Percentiles rank a stretch among this genome's conserved stretches.
These are phyloP conservation scores for Sinelater perroti DNA, from an alignment of 2,888 invertebrate genomes.

Conservation along the genomic window DNA sequence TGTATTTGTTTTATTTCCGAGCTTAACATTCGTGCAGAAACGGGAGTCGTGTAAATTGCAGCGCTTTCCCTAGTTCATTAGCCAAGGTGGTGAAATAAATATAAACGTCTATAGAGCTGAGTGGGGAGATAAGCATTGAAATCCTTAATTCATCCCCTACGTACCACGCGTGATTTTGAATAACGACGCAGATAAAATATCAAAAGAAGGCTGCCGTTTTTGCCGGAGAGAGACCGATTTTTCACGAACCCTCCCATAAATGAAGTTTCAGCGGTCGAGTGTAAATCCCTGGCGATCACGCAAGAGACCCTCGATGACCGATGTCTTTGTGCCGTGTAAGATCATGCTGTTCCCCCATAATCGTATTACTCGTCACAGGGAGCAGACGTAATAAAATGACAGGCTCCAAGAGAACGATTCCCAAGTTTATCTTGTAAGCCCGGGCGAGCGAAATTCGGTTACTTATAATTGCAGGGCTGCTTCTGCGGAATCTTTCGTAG, in stretches of 20 bases:
- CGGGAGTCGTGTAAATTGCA: no score
- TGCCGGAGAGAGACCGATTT: conserved; percentile 23
- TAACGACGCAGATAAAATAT: conserved; percentile 21
- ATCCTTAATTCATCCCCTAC: conserved; percentile 7
- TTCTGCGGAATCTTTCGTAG: conserved; percentile 1
- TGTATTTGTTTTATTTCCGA: no score
- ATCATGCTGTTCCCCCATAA: conserved; percentile 30
- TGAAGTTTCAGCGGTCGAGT: conserved; percentile 30
- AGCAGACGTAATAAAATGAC: conserved; percentile 35
- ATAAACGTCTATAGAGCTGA: no score
- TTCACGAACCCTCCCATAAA: conserved; percentile 31
- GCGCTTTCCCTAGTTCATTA: no score
- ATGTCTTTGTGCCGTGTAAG: conserved; percentile 33
- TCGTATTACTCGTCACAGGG: conserved; percentile 31
- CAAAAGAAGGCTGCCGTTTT: conserved; percentile 16
- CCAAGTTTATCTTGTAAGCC: conserved; percentile 19
- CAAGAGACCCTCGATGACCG: conserved; percentile 34
- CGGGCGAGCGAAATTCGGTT: conserved; percentile 15
- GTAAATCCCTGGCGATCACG: conserved; percentile 31
- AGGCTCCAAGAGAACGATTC: conserved; percentile 22
- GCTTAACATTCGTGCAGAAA: no score
- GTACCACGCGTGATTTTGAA: conserved; percentile 15
- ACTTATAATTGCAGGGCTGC: neutral
- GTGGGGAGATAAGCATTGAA: no score
- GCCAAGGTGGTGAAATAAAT: no score